Conservation (phyloP, 2,113 vertebrate genomes). For the Pristiophorus japonicus region DNA sequence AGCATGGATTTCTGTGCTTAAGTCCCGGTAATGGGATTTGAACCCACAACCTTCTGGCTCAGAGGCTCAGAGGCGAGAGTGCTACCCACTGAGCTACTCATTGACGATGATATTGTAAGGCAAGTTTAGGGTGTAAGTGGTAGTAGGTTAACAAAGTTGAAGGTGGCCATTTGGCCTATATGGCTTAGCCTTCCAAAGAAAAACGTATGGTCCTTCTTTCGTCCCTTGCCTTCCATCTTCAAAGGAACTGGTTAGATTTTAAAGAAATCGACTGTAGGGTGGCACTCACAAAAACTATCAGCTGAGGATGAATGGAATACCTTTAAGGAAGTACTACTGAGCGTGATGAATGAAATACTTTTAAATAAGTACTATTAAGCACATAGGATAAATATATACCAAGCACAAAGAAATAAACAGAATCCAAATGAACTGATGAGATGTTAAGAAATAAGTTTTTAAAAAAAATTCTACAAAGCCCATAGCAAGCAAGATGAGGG, state of each 20-base stretch:
- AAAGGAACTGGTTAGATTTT: neutral
- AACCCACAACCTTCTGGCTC: too few species aligned
- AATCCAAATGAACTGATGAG: neutral
- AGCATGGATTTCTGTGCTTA: too few species aligned
- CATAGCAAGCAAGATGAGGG: too few species aligned
- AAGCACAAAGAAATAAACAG: neutral
- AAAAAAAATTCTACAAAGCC: too few species aligned
- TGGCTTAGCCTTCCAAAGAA: neutral
- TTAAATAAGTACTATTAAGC: neutral
- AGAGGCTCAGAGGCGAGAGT: too few species aligned
- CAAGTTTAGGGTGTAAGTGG: neutral
- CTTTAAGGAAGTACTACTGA: neutral
- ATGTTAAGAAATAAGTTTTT: neutral
- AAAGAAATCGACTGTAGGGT: neutral
- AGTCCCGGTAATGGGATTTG: too few species aligned
- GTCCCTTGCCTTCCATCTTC: too few species aligned
- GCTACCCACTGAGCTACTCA: too few species aligned
- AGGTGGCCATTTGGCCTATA: too few species aligned
- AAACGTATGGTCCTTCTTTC: neutral
- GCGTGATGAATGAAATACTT: neutral
- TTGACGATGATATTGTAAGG: too few species aligned
- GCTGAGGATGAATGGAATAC: neutral
- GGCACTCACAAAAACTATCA: neutral
- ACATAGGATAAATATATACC: neutral
- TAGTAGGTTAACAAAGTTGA: too few species aligned